Evolutionary conservation across 2,888 invertebrate genomes (phyloP).

Genomic region (Diplolepis rosae): DNA sequence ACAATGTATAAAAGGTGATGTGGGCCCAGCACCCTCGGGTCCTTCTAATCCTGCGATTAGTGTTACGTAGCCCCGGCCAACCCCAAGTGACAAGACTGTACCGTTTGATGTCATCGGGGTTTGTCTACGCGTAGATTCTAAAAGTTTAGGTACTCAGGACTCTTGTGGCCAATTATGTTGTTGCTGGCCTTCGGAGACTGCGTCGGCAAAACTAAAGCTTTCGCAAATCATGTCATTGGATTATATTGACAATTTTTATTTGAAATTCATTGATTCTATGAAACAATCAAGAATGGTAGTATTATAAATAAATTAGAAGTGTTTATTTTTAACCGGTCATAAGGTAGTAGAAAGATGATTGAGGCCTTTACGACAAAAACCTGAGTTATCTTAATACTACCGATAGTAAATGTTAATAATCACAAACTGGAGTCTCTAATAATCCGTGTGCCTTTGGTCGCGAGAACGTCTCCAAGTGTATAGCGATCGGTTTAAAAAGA

Average conservation of each 20-base stretch:
- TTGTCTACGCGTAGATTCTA: constrained; percentile 66
- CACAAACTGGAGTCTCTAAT: neutral
- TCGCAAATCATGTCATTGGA: constrained; percentile 6
- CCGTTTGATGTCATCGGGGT: constrained; percentile 70
- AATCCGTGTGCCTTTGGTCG: constrained; percentile 31
- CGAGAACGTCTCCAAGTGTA: constrained; percentile 31
- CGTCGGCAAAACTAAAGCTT: constrained; percentile 17
- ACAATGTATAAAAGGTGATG: constrained; percentile 76
- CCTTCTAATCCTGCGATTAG: constrained; percentile 73
- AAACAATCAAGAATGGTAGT: neutral
- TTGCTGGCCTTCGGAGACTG: constrained; percentile 24
- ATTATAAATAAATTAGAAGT: neutral
- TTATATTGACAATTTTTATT: constrained; percentile 2
- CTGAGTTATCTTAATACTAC: neutral
- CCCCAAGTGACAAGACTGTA: constrained; percentile 71
- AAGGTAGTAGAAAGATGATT: neutral
- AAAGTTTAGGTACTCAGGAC: constrained; percentile 53
- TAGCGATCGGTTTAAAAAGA: constrained; percentile 24
- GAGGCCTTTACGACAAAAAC: neutral
- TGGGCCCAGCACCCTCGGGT: constrained; percentile 64
- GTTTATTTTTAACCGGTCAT: neutral
- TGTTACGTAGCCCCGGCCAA: constrained; percentile 74
- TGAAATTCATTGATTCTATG: neutral
- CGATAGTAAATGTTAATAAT: neutral
- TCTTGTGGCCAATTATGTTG: constrained; percentile 13